These are phyloP conservation scores for Limonius californicus DNA, from an alignment of 1,140 invertebrate genomes.

Conservation along the genomic window DNA sequence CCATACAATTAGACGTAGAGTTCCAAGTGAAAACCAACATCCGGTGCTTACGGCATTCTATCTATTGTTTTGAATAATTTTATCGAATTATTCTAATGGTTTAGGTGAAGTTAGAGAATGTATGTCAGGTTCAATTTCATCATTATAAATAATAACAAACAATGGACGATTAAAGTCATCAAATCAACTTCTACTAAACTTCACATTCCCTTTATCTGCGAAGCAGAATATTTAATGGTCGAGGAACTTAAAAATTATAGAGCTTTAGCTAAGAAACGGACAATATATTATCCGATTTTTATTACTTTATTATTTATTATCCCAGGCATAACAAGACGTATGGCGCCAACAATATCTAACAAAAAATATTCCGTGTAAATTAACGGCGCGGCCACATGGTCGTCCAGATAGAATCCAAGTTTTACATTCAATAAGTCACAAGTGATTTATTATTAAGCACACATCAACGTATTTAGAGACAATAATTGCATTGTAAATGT, in stretches of 20 bases:
- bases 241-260: not conserved
- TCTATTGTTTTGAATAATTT: not conserved
- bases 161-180: not conserved
- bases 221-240: not conserved
- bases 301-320: conserved; percentile 28
- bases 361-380: conserved; percentile 32
- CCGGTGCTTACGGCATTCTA: not conserved
- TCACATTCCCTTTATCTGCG: not conserved
- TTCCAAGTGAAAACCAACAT: not conserved
- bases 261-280: not conserved
- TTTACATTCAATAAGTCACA: conserved; percentile 37
- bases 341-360: conserved; percentile 33
- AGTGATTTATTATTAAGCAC: conserved; percentile 33
- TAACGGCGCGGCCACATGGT: conserved; percentile 25
- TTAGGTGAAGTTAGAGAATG: not conserved
- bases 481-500: conserved; percentile 40
- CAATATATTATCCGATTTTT: conserved; percentile 24
- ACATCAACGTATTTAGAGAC: conserved; percentile 32
- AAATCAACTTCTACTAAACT: not conserved
- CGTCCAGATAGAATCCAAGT: conserved; percentile 26
- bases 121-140: not conserved
- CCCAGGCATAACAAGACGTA: conserved; percentile 28
- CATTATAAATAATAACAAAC: not conserved
- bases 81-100: conserved; percentile 1
- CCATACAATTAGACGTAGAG: not conserved